A percentile compares a stretch with the other conserved stretches of the same genome.
These are phyloP conservation scores for Apostichopus californicus DNA, from an alignment of 35 echinoderm and acorn worm species.

Conservation along the genomic window DNA sequence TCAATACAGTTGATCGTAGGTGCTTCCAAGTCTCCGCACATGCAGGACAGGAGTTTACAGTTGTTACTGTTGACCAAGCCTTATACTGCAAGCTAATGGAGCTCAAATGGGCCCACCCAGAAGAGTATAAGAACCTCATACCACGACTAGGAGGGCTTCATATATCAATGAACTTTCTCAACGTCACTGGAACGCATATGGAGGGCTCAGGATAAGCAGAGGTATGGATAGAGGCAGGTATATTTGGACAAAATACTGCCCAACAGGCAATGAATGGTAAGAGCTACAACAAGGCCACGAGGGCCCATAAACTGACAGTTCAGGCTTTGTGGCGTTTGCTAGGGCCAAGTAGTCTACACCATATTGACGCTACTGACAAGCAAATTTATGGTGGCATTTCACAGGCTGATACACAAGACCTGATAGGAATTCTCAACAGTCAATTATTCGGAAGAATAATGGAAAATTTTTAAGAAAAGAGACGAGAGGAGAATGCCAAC, in stretches of 20 bases:
- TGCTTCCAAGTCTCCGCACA: too few species aligned
- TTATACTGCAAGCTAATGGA: constrained; percentile 63
- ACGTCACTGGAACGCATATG: constrained; percentile 59
- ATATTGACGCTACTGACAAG: too few species aligned
- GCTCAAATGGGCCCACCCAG: constrained; percentile 57
- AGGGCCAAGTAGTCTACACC: neutral
- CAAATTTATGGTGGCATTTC: too few species aligned
- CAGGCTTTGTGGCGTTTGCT: constrained; percentile 74
- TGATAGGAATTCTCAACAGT: too few species aligned
- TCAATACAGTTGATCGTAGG: too few species aligned
- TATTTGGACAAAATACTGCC: constrained; percentile 18
- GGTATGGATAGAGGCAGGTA: constrained; percentile 46
- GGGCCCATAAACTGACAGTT: constrained; percentile 64
- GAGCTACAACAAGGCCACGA: constrained; percentile 46
- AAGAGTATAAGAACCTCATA: constrained; percentile 39
- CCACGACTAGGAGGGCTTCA: constrained; percentile 69
- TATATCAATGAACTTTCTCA: constrained; percentile 74
- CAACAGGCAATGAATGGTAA: constrained; percentile 57
- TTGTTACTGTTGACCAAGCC: constrained; percentile 70
- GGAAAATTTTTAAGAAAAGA: neutral
- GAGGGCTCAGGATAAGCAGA: constrained; percentile 44
- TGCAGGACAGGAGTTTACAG: too few species aligned
- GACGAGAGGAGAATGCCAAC: neutral
- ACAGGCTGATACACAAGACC: too few species aligned
- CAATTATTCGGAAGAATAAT: too few species aligned